Evolutionary conservation across 1,140 invertebrate genomes (phyloP).

Genomic region (Piezodorus guildinii): DNA sequence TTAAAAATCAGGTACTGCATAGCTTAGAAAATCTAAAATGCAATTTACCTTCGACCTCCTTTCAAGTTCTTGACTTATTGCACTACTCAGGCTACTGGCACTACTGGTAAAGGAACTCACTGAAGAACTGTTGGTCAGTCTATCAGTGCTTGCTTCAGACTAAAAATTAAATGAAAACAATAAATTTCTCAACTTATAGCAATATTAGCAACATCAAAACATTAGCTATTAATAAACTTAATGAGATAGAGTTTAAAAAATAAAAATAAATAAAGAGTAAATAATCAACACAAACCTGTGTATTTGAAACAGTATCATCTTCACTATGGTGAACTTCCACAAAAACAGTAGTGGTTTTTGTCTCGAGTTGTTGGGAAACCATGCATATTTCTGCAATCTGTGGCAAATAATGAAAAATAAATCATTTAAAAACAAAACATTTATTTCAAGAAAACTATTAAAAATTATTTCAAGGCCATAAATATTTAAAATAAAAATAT

Average conservation of each 20-base stretch:
- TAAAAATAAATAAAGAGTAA: background rate
- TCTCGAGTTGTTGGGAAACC: constrained; percentile 30
- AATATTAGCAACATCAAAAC: too few species aligned
- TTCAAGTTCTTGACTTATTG: constrained; percentile 50
- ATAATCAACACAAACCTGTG: constrained; percentile 14
- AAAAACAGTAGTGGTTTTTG: constrained; percentile 30
- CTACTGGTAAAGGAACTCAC: constrained; percentile 28
- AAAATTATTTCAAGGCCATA: too few species aligned
- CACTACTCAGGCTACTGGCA: constrained; percentile 31
- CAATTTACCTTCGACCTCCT: constrained; percentile 47
- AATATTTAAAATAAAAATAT: too few species aligned
- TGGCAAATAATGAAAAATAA: too few species aligned
- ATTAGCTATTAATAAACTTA: too few species aligned
- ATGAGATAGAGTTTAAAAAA: too few species aligned
- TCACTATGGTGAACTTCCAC: constrained; percentile 33
- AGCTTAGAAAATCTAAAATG: background rate
- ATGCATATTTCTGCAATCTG: constrained; percentile 30
- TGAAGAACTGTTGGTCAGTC: constrained; percentile 27
- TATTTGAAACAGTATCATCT: constrained; percentile 24
- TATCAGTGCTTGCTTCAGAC: constrained; percentile 23
- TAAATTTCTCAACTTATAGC: background rate
- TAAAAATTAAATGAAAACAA: constrained; percentile 15
- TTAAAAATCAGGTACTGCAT: too few species aligned
- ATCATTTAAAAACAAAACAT: too few species aligned
- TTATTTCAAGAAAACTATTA: too few species aligned